A percentile compares a stretch with the other conserved stretches of the same genome.
phyloP scores from a whole-genome alignment of 2,113 vertebrate species.

The Megaleporinus macrocephalus region DNA sequence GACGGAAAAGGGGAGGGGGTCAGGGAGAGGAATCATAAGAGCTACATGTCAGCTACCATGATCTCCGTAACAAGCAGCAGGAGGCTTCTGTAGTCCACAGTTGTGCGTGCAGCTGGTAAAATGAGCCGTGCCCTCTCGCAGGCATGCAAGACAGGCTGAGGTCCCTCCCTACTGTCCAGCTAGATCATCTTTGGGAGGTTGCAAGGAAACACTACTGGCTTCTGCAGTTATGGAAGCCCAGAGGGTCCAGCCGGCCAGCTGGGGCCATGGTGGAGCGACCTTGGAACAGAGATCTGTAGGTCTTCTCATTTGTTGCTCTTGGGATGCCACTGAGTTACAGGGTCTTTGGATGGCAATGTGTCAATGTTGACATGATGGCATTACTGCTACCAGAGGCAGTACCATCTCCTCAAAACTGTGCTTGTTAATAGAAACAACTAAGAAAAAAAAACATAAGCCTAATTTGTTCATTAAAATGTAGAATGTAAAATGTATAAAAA shows the following conservation, averaged over 20 bases:
- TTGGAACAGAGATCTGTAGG: constrained; percentile 59
- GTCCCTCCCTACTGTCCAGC: constrained; percentile 70
- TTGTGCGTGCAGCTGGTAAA: constrained; percentile 74
- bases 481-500: too few relatives aligned
- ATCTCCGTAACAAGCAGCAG: constrained; percentile 64
- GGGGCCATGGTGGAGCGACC: constrained; percentile 61
- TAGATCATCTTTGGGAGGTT: constrained; percentile 67
- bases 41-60: constrained; percentile 67
- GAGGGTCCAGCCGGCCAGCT: constrained; percentile 58
- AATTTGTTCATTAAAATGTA: too few relatives aligned
- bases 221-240: constrained; percentile 21
- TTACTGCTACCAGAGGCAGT: not conserved
- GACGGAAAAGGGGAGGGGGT: constrained; percentile 55
- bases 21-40: constrained; percentile 64
- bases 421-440: too few relatives aligned
- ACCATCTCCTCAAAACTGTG: too few relatives aligned
- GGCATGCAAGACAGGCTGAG: constrained; percentile 66
- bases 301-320: not conserved
- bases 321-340: not conserved
- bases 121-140: constrained; percentile 66
- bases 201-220: constrained; percentile 45
- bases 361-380: too few relatives aligned
- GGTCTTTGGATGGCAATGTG: not conserved
- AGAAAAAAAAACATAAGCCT: too few relatives aligned
- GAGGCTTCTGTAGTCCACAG: constrained; percentile 53